These are phyloP conservation scores for Orbicella faveolata DNA, from an alignment of 64 coral and sea anemone species.

Conservation along the genomic window DNA sequence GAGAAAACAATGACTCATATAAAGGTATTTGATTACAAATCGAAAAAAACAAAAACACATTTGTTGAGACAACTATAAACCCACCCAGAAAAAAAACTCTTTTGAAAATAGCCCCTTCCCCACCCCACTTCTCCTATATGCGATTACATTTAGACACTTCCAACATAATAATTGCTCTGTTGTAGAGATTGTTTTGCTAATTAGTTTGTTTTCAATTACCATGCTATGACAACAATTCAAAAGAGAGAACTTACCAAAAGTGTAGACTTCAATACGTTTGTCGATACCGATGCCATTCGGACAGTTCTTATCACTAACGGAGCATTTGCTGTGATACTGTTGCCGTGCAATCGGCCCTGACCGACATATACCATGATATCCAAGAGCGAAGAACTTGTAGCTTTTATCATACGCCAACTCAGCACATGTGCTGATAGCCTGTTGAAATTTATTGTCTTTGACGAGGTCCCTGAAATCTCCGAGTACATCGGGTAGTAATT, in stretches of 20 bases:
- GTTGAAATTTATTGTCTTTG: neutral
- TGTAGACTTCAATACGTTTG: conserved; percentile 12
- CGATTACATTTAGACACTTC: no score
- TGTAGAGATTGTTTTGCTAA: no score
- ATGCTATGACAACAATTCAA: no score
- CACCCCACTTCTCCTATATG: no score
- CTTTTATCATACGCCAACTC: conserved; percentile 8
- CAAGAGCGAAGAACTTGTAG: conserved; percentile 47
- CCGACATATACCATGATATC: conserved; percentile 19
- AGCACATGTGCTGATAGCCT: neutral
- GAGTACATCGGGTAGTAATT: neutral
- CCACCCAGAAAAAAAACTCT: no score
- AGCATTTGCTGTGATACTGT: neutral
- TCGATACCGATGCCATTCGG: neutral
- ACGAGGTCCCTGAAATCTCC: neutral
- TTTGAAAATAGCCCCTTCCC: no score
- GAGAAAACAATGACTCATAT: neutral
- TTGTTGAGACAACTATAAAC: no score
- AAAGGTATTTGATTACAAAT: neutral
- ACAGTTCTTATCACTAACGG: neutral
- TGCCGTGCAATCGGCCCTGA: neutral
- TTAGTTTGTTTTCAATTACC: no score
- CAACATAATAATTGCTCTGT: no score
- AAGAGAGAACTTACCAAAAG: conserved; percentile 13
- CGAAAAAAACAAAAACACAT: no score